These are phyloP conservation scores for Linyphia triangularis DNA, from an alignment of 2,888 invertebrate species.

Conservation along the genomic window DNA sequence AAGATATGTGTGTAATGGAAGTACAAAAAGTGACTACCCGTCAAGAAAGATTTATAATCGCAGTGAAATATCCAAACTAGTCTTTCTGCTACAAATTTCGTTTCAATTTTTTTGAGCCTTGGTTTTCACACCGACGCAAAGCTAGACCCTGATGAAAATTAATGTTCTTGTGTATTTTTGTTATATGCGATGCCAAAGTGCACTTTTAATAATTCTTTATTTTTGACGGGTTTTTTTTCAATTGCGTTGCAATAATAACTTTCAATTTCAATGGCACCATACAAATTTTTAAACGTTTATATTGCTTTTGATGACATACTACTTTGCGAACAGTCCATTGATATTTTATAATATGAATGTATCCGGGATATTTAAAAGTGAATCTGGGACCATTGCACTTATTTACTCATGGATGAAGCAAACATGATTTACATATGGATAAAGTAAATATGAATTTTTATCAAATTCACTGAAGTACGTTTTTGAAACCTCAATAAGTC, in stretches of 20 bases:
- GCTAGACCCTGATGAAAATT: constrained; percentile 44
- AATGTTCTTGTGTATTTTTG: constrained; percentile 9
- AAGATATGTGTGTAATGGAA: neutral
- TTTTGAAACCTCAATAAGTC: too few species aligned
- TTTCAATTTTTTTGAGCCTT: constrained; percentile 10
- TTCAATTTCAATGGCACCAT: neutral
- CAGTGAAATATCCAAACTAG: constrained; percentile 36
- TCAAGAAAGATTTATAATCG: constrained; percentile 44
- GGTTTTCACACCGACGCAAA: neutral
- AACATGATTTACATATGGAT: too few species aligned
- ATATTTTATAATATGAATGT: too few species aligned
- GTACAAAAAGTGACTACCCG: constrained; percentile 18
- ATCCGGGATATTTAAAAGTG: too few species aligned
- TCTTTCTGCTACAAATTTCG: constrained; percentile 7
- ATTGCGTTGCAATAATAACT: neutral
- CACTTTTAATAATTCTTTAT: neutral
- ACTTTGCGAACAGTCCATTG: too few species aligned
- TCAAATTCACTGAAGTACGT: too few species aligned
- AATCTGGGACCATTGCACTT: too few species aligned
- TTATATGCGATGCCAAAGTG: neutral
- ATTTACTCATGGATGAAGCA: too few species aligned
- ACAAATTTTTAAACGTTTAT: constrained; percentile 2
- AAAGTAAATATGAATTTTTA: too few species aligned
- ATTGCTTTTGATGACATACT: neutral
- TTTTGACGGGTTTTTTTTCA: neutral